Conservation (phyloP, 2,888 invertebrate species). For the Diplolepis rosae region DNA sequence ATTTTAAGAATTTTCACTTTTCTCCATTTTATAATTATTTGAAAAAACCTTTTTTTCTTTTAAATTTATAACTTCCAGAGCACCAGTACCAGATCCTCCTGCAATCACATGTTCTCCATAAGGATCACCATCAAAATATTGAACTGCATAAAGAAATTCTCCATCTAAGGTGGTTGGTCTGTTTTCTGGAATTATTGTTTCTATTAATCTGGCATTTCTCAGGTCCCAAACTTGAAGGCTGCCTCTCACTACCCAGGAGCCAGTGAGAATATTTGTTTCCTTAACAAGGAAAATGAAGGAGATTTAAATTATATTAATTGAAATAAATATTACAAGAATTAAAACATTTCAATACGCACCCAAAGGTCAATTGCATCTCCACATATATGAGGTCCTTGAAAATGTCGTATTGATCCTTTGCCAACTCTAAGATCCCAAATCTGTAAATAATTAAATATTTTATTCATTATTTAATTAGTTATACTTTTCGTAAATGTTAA, state of each 20-base stretch:
- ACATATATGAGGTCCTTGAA: conserved; percentile 77
- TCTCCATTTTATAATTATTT: conserved; percentile 56
- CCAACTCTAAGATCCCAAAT: conserved; percentile 77
- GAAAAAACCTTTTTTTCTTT: conserved; percentile 59
- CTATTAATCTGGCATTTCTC: conserved; percentile 74
- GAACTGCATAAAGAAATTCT: conserved; percentile 77
- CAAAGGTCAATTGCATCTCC: conserved; percentile 77
- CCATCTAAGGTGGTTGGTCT: conserved; percentile 76
- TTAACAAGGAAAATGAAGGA: conserved; percentile 52
- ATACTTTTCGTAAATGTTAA: too few species aligned
- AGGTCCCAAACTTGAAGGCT: conserved; percentile 77
- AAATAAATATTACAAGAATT: background rate
- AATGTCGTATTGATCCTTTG: conserved; percentile 76
- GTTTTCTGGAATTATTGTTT: conserved; percentile 74
- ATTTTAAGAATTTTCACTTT: background rate
- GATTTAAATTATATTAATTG: too few species aligned
- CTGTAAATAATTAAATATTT: conserved; percentile 71
- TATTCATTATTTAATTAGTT: too few species aligned
- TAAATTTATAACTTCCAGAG: conserved; percentile 68
- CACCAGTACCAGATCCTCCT: conserved; percentile 67
- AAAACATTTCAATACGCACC: conserved; percentile 69
- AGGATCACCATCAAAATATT: conserved; percentile 72
- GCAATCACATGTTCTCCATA: conserved; percentile 61
- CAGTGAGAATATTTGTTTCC: conserved; percentile 76
- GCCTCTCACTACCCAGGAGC: conserved; percentile 77